Base-by-base conservation (phyloP, 2,888 invertebrate species). In the Orchesellides sinensis region DNA sequence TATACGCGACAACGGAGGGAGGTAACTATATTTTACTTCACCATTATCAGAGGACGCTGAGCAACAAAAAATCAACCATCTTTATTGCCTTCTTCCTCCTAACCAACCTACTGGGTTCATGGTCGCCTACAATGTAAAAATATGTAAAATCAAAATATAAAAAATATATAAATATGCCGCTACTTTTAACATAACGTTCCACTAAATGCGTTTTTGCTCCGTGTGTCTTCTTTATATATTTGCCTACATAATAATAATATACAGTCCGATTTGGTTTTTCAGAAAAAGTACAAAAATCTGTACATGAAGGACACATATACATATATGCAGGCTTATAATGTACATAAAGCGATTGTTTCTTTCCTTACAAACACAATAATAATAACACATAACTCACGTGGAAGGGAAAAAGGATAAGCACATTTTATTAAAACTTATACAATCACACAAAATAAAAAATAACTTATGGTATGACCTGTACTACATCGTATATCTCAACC, bases 341-440 rank as follows among this genome's bases (percentile, higher is more conserved):
- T 66, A 66, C 49, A 25, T 17, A 66, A 40, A 40, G 40, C 54
- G 21, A 70, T 70, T 54, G 69, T 66, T 66, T 45, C 69, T 32
- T n/a, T 61, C 63, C 63, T 35, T 52, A 54, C 56, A 21, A 56
- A 77, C 75, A 74, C 68, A 45, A 77, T 77, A 77, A 66, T 66
- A 75, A 49, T 66, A 66, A 35, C 14, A 40, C 40, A 77, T 77
- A 77, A 77, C 66, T 77, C 68, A 74, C 21, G 49, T 52, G 21
- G 40, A 19, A 35, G 23, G 47, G 32, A 40, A 56, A 77, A 77
- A 21, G 75, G 66, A 77, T 77, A 77, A 77, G 75, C 66, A 56
- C 54, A 66, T 77, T 77, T 77, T 66, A 77, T 77, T 77, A 77
- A 77, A 77, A 77, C 25, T 66, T 77, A 54, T 27, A 75, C 52